phyloP scores from a whole-genome alignment of 2,797 vertebrate species.

The Champsocephalus gunnari region DNA sequence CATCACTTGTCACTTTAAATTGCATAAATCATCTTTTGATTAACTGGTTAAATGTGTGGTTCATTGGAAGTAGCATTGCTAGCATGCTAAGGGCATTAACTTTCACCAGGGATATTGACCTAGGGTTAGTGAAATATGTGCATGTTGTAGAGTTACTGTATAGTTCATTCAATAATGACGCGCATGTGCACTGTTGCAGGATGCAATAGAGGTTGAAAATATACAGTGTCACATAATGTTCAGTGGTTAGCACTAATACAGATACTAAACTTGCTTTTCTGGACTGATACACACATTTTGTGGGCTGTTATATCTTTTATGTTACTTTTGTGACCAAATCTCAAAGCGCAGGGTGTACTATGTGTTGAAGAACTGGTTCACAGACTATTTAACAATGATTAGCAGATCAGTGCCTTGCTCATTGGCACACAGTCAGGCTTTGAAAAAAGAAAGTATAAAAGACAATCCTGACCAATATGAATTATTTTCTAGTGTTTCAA shows the following conservation, averaged over 20 bases:
- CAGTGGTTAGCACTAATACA: background rate
- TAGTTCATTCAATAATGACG: slow-evolving; percentile 11
- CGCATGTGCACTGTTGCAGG: slow-evolving; percentile 38
- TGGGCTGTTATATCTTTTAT: background rate
- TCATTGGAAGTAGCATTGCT: slow-evolving; percentile 49
- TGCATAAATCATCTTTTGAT: slow-evolving; percentile 6
- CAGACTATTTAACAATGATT: background rate
- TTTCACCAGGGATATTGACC: slow-evolving; percentile 12
- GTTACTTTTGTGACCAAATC: background rate
- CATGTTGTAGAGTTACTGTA: slow-evolving; percentile 34
- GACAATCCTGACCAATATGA: background rate
- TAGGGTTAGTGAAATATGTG: slow-evolving; percentile 16
- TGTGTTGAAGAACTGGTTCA: background rate
- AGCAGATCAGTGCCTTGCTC: slow-evolving; percentile 41
- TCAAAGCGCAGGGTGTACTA: slow-evolving; percentile 4
- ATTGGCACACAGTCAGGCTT: slow-evolving; percentile 10
- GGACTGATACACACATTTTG: background rate
- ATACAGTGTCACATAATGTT: slow-evolving; percentile 7
- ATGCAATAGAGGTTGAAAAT: slow-evolving; percentile 21
- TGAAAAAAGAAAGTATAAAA: background rate
- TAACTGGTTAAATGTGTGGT: slow-evolving; percentile 28
- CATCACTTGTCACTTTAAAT: slow-evolving; percentile 26
- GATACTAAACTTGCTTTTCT: background rate
- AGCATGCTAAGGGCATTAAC: slow-evolving; percentile 21
- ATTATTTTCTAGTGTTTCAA: background rate